phyloP scores from a whole-genome alignment of 35 echinoderm and acorn worm species.

The Amphiura filiformis region DNA sequence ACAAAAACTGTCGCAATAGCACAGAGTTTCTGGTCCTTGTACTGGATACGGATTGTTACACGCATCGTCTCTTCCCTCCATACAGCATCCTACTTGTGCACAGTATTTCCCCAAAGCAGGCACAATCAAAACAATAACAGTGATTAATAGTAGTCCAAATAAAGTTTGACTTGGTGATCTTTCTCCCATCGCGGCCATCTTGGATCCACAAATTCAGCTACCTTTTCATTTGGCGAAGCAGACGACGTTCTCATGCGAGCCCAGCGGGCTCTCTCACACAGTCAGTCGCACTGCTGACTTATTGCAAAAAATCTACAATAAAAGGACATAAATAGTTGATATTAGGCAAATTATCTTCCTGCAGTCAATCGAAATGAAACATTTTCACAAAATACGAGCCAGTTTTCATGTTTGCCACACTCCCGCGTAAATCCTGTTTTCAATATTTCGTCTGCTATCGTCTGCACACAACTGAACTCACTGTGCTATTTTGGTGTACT shows the following conservation, averaged over 20 bases:
- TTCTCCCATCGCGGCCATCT: not conserved
- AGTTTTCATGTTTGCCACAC: no score
- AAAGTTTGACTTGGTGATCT: conserved; percentile 6
- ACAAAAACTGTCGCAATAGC: conserved; percentile 23
- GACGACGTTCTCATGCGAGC: not conserved
- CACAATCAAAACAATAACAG: not conserved
- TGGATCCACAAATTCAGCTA: not conserved
- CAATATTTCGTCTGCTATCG: no score
- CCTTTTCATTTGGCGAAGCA: not conserved
- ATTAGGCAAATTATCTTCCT: no score
- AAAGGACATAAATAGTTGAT: no score
- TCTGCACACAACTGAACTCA: no score
- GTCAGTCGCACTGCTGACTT: no score
- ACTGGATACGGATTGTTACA: not conserved
- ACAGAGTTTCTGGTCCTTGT: conserved; percentile 2
- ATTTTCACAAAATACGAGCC: no score
- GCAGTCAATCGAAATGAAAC: no score
- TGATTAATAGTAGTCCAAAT: not conserved
- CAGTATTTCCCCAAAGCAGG: not conserved
- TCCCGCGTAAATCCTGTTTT: no score
- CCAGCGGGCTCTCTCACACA: no score
- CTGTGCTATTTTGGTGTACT: no score
- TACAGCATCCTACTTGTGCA: not conserved
- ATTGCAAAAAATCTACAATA: no score
- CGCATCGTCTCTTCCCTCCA: not conserved